Conservation (phyloP, 2,113 vertebrate genomes). For the Cygnus atratus region DNA sequence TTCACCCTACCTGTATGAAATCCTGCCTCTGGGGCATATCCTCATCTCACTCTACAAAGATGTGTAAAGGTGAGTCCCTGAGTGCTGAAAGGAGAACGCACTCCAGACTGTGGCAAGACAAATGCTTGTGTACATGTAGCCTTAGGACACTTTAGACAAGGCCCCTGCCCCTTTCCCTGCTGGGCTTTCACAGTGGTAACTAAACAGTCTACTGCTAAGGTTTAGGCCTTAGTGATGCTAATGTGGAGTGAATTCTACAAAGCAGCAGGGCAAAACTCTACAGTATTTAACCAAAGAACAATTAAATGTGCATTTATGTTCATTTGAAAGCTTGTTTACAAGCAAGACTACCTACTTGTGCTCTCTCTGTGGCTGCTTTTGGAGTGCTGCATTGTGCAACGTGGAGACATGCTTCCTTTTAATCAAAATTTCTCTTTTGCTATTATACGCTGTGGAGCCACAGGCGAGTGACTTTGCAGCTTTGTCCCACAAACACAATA, state of each 20-base stretch:
- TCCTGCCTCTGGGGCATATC: not conserved
- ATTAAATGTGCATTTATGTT: not conserved
- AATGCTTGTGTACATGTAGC: not conserved
- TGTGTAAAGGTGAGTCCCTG: not conserved
- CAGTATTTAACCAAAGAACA: not conserved
- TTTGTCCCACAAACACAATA: not conserved
- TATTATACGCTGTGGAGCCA: not conserved
- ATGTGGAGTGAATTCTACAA: not conserved
- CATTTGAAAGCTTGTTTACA: not conserved
- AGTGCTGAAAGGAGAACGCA: not conserved
- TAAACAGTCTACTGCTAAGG: rapidly evolving
- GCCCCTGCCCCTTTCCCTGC: not conserved
- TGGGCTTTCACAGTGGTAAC: not conserved
- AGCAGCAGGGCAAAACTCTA: not conserved
- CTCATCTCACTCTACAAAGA: not conserved
- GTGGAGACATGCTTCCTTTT: not conserved
- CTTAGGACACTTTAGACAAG: not conserved
- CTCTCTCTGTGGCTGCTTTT: not conserved
- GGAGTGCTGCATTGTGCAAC: not conserved
- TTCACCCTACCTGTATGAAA: not conserved
- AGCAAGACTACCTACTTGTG: not conserved
- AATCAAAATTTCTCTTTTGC: not conserved
- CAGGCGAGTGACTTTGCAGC: not conserved
- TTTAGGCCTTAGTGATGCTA: not conserved
- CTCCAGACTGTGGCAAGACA: rapidly evolving